phyloP scores from a whole-genome alignment of 2,888 invertebrate genomes.

The Drosophila mimetica region DNA sequence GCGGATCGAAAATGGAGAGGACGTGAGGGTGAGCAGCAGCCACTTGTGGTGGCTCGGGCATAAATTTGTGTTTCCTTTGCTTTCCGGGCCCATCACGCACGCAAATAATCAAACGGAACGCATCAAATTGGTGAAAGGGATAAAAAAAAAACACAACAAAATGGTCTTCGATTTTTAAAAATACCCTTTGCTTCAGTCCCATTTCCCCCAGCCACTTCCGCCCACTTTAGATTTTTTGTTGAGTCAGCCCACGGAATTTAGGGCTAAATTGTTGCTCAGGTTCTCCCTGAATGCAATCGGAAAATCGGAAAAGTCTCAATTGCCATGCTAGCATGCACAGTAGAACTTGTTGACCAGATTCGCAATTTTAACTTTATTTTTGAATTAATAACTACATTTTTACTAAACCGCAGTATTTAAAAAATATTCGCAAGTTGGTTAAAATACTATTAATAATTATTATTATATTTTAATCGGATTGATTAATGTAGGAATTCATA shows the following conservation, averaged over 20 bases:
- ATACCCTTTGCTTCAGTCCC: slow-evolving; percentile 33
- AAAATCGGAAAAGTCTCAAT: slow-evolving; percentile 17
- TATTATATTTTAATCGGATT: too few relatives aligned
- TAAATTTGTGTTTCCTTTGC: slow-evolving; percentile 62
- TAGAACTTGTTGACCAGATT: slow-evolving; percentile 20
- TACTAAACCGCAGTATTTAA: too few relatives aligned
- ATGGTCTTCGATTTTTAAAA: slow-evolving; percentile 68
- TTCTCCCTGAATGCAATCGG: slow-evolving; percentile 2
- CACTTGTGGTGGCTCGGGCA: slow-evolving; percentile 73
- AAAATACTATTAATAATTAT: too few relatives aligned
- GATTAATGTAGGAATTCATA: too few relatives aligned
- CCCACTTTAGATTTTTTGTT: slow-evolving; percentile 54
- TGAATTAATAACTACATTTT: background rate
- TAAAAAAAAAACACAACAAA: slow-evolving; percentile 58
- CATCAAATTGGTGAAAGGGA: slow-evolving; percentile 77
- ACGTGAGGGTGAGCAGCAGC: slow-evolving; percentile 40
- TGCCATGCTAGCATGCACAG: slow-evolving; percentile 33
- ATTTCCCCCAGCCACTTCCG: slow-evolving; percentile 17
- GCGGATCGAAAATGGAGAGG: slow-evolving; percentile 14
- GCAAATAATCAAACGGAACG: slow-evolving; percentile 78
- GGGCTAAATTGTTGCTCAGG: slow-evolving; percentile 13
- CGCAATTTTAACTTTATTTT: background rate
- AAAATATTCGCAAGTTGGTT: too few relatives aligned
- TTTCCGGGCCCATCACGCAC: slow-evolving; percentile 48
- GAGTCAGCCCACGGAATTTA: slow-evolving; percentile 51